Base-by-base conservation (phyloP, 2,888 invertebrate genomes). In the Rutpela maculata region DNA sequence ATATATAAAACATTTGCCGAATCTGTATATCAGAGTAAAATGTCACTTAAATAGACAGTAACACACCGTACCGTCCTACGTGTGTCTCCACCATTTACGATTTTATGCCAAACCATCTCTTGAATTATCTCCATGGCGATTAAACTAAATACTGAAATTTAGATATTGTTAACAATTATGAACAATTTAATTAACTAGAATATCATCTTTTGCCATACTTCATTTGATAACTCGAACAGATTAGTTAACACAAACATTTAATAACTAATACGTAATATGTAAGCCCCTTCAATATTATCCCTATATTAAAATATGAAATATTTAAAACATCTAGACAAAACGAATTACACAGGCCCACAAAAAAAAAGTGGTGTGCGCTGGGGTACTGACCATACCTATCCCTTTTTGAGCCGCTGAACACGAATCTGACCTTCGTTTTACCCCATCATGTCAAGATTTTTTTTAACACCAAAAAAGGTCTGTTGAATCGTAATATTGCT, bases 151-250 rank as follows among this genome's bases (percentile, higher is more conserved):
- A 65, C 43, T 65, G 43, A 22, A 65, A 65, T 65, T 43, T 43
- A 19, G 65, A 65, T 65, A 65, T 43, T 65, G 65, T 65, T 65
- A 65, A 65, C 43, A 19, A 18, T 43, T 43, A 19, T 17, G 43
- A 65, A 65, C 65, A 65, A 65, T 65, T 65, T 19, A 65, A 65
- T 65, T 43, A 65, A n/a, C 50, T 50, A n/a, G n/a, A n/a, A 50
- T 5, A 50, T 17, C 0, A 50, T 50, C 50, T 5, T 43, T 43
- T 43, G 12, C 12, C 11, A 2, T 15, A n/a, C 50, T 50, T 50
- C 6, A 0, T 1, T 50, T n/a, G 15, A 6, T 50, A n/a, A 50
- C n/a, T 50, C n/a, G 12, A 50, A 12, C 15, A 43, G 50, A 50
- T 17, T 50, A 15, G n/a, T 50, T 50, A 15, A 15, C n/a, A n/a